Percentiles rank a stretch among this genome's conserved stretches.
Conservation (phyloP, 2,113 vertebrate species). For the Pachypanchax playfairii region DNA sequence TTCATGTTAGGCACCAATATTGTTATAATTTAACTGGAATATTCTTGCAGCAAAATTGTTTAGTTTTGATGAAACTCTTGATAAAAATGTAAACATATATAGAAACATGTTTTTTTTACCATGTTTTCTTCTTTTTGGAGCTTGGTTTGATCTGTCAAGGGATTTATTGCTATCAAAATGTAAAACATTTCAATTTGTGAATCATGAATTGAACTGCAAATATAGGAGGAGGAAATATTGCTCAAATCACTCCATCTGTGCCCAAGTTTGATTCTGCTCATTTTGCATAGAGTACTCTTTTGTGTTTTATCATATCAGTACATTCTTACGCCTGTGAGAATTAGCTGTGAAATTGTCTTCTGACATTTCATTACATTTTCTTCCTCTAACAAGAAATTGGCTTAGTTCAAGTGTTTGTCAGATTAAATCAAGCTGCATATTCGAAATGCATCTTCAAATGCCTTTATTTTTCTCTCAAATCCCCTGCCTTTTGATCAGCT, state of each 20-base stretch:
- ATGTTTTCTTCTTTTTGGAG: conserved; percentile 10
- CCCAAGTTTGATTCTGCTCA: conserved; percentile 45
- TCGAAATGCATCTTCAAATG: conserved; percentile 33
- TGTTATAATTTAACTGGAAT: conserved; percentile 56
- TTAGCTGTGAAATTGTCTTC: conserved; percentile 39
- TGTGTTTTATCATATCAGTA: conserved; percentile 47
- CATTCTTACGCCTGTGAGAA: conserved; percentile 38
- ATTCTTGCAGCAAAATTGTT: conserved; percentile 56
- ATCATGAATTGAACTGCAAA: conserved; percentile 53
- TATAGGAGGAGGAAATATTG: conserved; percentile 39
- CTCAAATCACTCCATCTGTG: conserved; percentile 59
- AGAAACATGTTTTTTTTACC: conserved; percentile 15
- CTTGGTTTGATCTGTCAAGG: conserved; percentile 49
- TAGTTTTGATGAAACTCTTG: conserved; percentile 69
- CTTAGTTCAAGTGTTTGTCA: conserved; percentile 27
- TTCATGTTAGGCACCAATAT: conserved; percentile 28
- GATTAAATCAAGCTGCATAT: conserved; percentile 41
- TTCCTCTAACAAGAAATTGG: conserved; percentile 33
- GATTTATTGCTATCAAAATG: conserved; percentile 68
- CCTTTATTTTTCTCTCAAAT: conserved; percentile 17
- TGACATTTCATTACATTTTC: conserved; percentile 58
- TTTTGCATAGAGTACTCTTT: conserved; percentile 41
- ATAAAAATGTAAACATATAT: conserved; percentile 46
- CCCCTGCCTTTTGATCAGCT: conserved; percentile 33
- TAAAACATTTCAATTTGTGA: conserved; percentile 58